Conservation (phyloP, 1,140 invertebrate species). For the Idris sp. region DNA sequence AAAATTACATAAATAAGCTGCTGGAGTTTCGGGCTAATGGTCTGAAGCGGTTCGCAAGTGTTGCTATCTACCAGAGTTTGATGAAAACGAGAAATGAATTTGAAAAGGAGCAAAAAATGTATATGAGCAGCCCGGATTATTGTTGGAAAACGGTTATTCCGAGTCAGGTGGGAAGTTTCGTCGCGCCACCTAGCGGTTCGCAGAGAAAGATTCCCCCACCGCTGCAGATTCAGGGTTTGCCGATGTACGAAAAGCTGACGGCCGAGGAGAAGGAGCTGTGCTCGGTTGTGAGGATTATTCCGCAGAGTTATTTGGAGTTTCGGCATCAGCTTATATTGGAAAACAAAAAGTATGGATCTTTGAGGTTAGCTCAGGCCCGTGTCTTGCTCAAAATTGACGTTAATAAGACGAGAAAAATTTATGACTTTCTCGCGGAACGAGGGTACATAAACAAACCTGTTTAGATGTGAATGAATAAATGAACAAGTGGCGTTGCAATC, state of each 20-base stretch:
- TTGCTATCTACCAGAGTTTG: slow-evolving; percentile 81
- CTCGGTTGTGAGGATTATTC: slow-evolving; percentile 85
- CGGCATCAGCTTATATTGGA: slow-evolving; percentile 86
- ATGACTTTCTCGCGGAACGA: slow-evolving; percentile 87
- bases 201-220: slow-evolving; percentile 80
- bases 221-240: slow-evolving; percentile 86
- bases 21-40: slow-evolving; percentile 85
- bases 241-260: slow-evolving; percentile 87
- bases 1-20: slow-evolving; percentile 81
- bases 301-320: slow-evolving; percentile 87
- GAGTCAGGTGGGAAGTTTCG: slow-evolving; percentile 19
- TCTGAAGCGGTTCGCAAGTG: slow-evolving; percentile 83
- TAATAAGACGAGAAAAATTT: slow-evolving; percentile 94
- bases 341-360: slow-evolving; percentile 84
- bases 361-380: slow-evolving; percentile 88
- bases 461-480: no score
- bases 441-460: slow-evolving; percentile 83
- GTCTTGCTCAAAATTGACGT: slow-evolving; percentile 93
- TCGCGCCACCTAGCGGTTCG: slow-evolving; percentile 20
- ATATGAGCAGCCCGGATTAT: slow-evolving; percentile 75
- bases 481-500: no score
- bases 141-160: slow-evolving; percentile 71
- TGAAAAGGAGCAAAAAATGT: slow-evolving; percentile 80
- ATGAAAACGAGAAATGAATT: slow-evolving; percentile 80
- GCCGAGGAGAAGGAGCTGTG: slow-evolving; percentile 87